Evolutionary conservation across 2,888 invertebrate species (phyloP).

Genomic region (Brenthis daphne): DNA sequence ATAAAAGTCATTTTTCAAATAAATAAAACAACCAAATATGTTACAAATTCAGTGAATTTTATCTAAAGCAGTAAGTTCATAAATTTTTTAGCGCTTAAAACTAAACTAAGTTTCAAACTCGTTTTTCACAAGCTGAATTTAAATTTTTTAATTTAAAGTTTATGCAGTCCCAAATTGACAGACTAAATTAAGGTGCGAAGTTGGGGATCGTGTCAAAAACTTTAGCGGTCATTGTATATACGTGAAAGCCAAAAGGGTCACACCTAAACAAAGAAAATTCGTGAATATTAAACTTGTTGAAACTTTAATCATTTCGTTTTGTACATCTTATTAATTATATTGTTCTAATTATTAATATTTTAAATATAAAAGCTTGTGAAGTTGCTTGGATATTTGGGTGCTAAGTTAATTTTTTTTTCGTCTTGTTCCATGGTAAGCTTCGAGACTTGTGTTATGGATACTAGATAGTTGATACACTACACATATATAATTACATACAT

Average conservation of each 20-base stretch:
- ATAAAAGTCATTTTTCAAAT: not conserved
- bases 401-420: too few relatives aligned
- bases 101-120: constrained; percentile 18
- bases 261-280: constrained; percentile 21
- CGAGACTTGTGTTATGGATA: too few relatives aligned
- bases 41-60: not conserved
- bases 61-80: constrained; percentile 15
- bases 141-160: constrained; percentile 31
- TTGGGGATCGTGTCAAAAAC: constrained; percentile 29
- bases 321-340: too few relatives aligned
- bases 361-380: too few relatives aligned
- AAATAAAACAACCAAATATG: not conserved
- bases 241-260: constrained; percentile 23
- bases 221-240: constrained; percentile 27
- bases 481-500: too few relatives aligned
- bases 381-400: too few relatives aligned
- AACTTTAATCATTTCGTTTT: constrained; percentile 1
- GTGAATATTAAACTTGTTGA: constrained; percentile 18
- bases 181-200: constrained; percentile 33
- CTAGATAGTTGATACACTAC: too few relatives aligned
- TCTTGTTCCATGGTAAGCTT: too few relatives aligned
- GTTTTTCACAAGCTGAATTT: constrained; percentile 24
- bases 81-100: constrained; percentile 21
- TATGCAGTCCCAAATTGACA: constrained; percentile 29
- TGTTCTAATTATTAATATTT: too few relatives aligned